Conservation (phyloP, 2,113 vertebrate species). For the Neofelis nebulosa region DNA sequence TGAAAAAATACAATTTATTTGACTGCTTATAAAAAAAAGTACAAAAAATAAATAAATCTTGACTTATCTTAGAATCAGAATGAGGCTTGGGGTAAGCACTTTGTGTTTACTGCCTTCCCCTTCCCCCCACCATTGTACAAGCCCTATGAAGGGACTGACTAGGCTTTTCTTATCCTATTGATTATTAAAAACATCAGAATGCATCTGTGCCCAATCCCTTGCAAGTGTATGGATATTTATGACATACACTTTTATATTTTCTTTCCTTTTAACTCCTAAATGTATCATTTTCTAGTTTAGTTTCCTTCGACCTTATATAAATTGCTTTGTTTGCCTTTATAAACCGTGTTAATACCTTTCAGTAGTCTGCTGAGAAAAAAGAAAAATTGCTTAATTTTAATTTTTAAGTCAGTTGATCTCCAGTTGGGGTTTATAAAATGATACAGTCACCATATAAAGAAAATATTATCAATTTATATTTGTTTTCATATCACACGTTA, state of each 20-base stretch:
- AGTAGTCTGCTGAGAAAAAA: not conserved
- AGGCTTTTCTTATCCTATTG: too few relatives aligned
- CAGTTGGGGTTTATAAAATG: not conserved
- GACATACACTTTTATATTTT: not conserved
- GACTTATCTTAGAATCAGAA: too few relatives aligned
- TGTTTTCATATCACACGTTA: not conserved
- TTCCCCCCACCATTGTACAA: not conserved
- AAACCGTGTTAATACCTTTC: not conserved
- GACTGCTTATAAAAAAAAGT: too few relatives aligned
- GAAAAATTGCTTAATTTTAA: not conserved
- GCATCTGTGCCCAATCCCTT: not conserved
- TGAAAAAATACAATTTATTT: too few relatives aligned
- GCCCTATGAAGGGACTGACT: too few relatives aligned
- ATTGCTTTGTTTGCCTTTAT: not conserved
- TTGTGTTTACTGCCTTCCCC: rapidly evolving
- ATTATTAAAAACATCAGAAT: not conserved
- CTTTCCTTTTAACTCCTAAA: not conserved
- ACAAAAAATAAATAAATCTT: too few relatives aligned
- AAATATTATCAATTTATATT: not conserved
- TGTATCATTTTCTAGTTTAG: not conserved
- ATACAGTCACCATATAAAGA: not conserved
- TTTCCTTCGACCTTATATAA: not conserved
- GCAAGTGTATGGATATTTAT: not conserved
- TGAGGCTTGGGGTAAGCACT: not conserved
- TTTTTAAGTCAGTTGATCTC: not conserved